phyloP scores from a whole-genome alignment of 2,797 vertebrate species.

The Champsocephalus gunnari region DNA sequence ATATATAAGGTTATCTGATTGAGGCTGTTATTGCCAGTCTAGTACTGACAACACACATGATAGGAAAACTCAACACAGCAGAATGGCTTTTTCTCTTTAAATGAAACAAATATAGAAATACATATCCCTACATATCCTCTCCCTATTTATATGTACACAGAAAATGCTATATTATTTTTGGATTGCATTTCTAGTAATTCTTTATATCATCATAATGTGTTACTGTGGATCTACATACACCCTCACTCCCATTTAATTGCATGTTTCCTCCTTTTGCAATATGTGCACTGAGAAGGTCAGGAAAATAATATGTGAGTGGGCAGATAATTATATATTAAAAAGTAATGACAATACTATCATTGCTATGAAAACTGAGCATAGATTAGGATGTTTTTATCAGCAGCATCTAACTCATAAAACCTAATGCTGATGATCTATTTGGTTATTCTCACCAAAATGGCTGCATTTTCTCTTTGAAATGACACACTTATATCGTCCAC shows the following conservation, averaged over 20 bases:
- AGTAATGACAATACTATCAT: not conserved
- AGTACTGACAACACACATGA: not conserved
- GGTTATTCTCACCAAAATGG: not conserved
- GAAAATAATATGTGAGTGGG: not conserved
- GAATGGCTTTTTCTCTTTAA: not conserved
- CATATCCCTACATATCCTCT: not conserved
- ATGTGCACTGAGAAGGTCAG: not conserved
- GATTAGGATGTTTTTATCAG: slow-evolving; percentile 24
- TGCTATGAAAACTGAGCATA: slow-evolving; percentile 19
- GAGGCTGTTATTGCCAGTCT: too few species aligned
- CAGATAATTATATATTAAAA: not conserved
- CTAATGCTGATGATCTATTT: slow-evolving; percentile 26
- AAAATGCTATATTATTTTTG: not conserved
- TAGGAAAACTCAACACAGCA: not conserved
- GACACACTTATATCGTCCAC: not conserved
- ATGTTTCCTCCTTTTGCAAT: not conserved
- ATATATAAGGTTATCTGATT: not conserved
- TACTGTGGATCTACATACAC: not conserved
- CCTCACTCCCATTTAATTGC: slow-evolving; percentile 4
- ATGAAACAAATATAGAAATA: not conserved
- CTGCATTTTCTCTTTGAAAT: not conserved
- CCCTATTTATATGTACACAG: not conserved
- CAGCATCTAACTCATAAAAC: slow-evolving; percentile 27
- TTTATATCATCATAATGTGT: not conserved
- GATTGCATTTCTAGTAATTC: too few species aligned